Evolutionary conservation across 2,888 invertebrate species (phyloP).

Genomic region (Papilio protenor): DNA sequence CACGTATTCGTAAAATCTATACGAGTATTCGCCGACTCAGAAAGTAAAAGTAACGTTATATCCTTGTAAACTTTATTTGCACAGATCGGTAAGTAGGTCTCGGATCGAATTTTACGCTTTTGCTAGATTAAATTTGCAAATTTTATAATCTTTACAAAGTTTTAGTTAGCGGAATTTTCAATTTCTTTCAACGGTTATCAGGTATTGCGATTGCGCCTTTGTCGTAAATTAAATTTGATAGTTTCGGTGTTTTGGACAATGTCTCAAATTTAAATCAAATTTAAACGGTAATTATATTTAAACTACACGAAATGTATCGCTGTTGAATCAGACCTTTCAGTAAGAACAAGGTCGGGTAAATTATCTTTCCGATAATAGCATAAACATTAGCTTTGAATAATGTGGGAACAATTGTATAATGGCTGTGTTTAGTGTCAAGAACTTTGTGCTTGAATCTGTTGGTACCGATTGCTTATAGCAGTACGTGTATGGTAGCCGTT

Average conservation of each 20-base stretch:
- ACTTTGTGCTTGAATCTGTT: background rate
- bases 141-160: background rate
- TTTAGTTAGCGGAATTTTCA: background rate
- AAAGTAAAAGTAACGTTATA: conserved; percentile 43
- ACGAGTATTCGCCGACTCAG: conserved; percentile 26
- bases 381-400: conserved; percentile 27
- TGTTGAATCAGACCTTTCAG: conserved; percentile 4
- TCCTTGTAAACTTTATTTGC: conserved; percentile 41
- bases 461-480: background rate
- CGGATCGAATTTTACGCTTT: conserved; percentile 38
- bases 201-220: background rate
- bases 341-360: conserved; percentile 31
- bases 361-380: conserved; percentile 29
- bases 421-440: conserved; percentile 23
- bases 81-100: conserved; percentile 39
- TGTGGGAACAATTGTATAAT: conserved; percentile 37
- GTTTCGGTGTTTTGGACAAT: background rate
- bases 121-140: conserved; percentile 21
- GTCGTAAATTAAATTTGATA: background rate
- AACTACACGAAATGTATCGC: background rate
- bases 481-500: background rate
- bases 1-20: conserved; percentile 17
- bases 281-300: background rate
- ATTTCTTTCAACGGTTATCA: background rate
- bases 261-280: background rate